Conservation (phyloP, 2,888 invertebrate species). For the Encarsia formosa region DNA sequence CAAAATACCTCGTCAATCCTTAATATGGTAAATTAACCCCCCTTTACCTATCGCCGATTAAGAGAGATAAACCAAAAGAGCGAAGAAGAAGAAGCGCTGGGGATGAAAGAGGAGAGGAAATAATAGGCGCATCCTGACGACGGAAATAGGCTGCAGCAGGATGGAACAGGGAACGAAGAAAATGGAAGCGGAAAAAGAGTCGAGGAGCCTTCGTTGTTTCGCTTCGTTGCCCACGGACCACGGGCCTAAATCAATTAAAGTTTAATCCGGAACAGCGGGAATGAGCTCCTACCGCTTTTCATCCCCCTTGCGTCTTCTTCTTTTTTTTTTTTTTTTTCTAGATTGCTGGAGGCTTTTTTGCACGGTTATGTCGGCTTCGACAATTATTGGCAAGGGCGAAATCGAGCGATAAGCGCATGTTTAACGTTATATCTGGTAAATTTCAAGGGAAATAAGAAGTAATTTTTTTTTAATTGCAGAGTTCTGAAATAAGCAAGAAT, state of each 20-base stretch:
- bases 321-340: too few species aligned
- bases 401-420: too few species aligned
- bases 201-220: too few species aligned
- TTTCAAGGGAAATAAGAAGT: too few species aligned
- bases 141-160: conserved; percentile 27
- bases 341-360: too few species aligned
- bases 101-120: conserved; percentile 32
- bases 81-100: not conserved
- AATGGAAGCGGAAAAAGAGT: conserved; percentile 14
- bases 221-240: not conserved
- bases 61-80: not conserved
- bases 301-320: conserved; percentile 1
- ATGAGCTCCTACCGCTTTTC: not conserved
- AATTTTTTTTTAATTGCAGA: too few species aligned
- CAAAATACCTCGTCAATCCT: too few species aligned
- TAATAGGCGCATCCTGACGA: conserved; percentile 42
- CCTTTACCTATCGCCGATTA: conserved; percentile 3
- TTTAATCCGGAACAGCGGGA: conserved; percentile 57
- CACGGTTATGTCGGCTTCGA: too few species aligned
- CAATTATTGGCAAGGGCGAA: too few species aligned
- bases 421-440: too few species aligned
- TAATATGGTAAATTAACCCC: too few species aligned
- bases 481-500: too few species aligned
- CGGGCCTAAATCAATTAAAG: conserved; percentile 58
- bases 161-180: conserved; percentile 17